Conservation (phyloP, 2,888 invertebrate genomes). For the Parascotia fuliginaria region DNA sequence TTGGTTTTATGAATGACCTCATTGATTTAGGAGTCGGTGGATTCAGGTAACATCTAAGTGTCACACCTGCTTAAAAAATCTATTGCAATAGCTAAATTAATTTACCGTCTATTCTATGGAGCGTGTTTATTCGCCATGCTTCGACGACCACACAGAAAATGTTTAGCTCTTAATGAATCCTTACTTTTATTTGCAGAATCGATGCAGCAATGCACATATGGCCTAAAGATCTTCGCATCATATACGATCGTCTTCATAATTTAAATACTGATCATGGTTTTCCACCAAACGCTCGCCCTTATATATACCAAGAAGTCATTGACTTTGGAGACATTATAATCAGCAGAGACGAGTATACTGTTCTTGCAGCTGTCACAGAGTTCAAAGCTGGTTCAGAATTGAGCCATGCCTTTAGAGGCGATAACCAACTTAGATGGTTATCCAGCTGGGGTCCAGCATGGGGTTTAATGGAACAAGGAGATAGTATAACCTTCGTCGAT, state of each 20-base stretch:
- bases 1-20: slow-evolving; percentile 88
- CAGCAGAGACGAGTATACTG: slow-evolving; percentile 82
- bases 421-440: slow-evolving; percentile 87
- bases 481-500: slow-evolving; percentile 90
- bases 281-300: slow-evolving; percentile 86
- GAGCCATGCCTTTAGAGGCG: slow-evolving; percentile 67
- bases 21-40: slow-evolving; percentile 91
- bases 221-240: slow-evolving; percentile 89
- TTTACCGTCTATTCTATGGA: too few relatives aligned
- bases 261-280: slow-evolving; percentile 88
- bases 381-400: slow-evolving; percentile 80
- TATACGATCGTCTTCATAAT: slow-evolving; percentile 87
- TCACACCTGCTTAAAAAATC: too few relatives aligned
- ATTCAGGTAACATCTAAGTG: slow-evolving; percentile 86
- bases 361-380: slow-evolving; percentile 89
- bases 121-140: too few relatives aligned
- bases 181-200: slow-evolving; percentile 72
- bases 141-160: too few relatives aligned
- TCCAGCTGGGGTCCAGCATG: slow-evolving; percentile 87
- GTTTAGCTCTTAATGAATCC: too few relatives aligned
- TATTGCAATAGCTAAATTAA: too few relatives aligned
- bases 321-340: slow-evolving; percentile 86
- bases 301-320: slow-evolving; percentile 91
- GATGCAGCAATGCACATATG: slow-evolving; percentile 93
- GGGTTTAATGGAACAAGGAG: slow-evolving; percentile 83